A percentile compares a stretch with the other conserved stretches of the same genome.
These are phyloP conservation scores for Mesocentrotus franciscanus DNA, from an alignment of 53 echinoderm and acorn worm species.

Conservation along the genomic window DNA sequence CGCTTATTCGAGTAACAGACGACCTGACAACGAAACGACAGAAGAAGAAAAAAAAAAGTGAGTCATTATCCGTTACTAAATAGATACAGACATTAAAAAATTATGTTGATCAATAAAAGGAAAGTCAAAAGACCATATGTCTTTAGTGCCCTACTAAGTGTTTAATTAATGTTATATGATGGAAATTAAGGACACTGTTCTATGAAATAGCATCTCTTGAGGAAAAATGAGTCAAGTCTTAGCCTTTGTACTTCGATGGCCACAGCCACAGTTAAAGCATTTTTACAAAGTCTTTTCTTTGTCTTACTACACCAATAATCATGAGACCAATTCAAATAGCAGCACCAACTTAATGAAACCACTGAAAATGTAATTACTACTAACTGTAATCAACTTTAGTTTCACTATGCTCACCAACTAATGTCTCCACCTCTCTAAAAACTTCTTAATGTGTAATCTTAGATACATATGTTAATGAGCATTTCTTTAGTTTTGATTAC, in stretches of 20 bases:
- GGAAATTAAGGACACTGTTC: not conserved
- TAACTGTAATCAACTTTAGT: not conserved
- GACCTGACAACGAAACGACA: slow-evolving; percentile 70
- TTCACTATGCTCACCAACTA: not conserved
- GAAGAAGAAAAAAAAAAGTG: not conserved
- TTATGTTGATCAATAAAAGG: not conserved
- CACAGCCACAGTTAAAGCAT: not conserved
- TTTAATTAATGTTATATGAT: not conserved
- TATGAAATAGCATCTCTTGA: not conserved
- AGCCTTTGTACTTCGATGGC: not conserved
- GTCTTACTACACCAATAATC: not conserved
- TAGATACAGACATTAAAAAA: not conserved
- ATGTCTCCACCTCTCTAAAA: not conserved
- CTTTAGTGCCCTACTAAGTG: not conserved
- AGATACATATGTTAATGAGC: not conserved
- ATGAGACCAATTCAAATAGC: not conserved
- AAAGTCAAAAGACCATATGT: not conserved
- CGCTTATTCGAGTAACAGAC: slow-evolving; percentile 96
- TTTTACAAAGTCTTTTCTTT: not conserved
- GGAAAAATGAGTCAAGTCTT: too few species aligned
- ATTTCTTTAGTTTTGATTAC: not conserved
- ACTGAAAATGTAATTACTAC: not conserved
- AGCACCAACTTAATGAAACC: not conserved
- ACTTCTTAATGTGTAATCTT: not conserved
- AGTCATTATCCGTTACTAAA: not conserved